Evolutionary conservation across 2,888 invertebrate species (phyloP), one percentile per base, ranked within the genome.

Genomic region (Drosophila kanekoi): DNA sequence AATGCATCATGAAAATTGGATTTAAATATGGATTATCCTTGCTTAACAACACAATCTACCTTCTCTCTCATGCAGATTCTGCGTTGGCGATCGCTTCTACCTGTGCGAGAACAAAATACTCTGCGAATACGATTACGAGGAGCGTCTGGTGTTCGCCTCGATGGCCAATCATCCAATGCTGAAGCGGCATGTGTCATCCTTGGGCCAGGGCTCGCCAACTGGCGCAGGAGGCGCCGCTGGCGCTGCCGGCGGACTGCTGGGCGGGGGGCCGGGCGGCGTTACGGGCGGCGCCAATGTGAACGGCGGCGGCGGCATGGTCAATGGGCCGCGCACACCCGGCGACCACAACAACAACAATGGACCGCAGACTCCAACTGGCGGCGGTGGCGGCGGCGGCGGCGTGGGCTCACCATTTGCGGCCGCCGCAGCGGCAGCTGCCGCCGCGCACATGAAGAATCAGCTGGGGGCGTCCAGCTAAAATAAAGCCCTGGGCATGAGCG

Each of bases 111-210:
- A 98, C 93, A 98, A 98, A 94, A 98, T 99, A 82, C 95, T 99
- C 57, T 99, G 99, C 93, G 98, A 98, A 93, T 98, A 98, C 92
- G 99, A 99, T 93, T 99, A 98, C 92, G 98, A 98, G 91, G 98
- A 99, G 93, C 94, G 98, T 81, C 94, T 98, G 93, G 97, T 98
- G 77, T 98, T 98, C 92, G 98, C 98, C 72, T 98, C 97, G 91
- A 97, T 98, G 97, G 96, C 97, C 48, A 96, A 97, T 93, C 97
- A 97, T 92, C 97, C 98, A 63, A 92, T 92, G 90, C 77, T 93
- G 45, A 93, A 93, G 72, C 91, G 93, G 4, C 92, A 93, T 67
- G 93, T 92, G 28, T 92, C 89, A 14, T 90, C 91, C 0, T 80
- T 92, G 63, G 90, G 91, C 1, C 92, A 92, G 54, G 91, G 90